Percentiles rank a stretch among this genome's conserved stretches.
phyloP scores from a whole-genome alignment of 2,888 invertebrate genomes.

The Oxytorus armatus region DNA sequence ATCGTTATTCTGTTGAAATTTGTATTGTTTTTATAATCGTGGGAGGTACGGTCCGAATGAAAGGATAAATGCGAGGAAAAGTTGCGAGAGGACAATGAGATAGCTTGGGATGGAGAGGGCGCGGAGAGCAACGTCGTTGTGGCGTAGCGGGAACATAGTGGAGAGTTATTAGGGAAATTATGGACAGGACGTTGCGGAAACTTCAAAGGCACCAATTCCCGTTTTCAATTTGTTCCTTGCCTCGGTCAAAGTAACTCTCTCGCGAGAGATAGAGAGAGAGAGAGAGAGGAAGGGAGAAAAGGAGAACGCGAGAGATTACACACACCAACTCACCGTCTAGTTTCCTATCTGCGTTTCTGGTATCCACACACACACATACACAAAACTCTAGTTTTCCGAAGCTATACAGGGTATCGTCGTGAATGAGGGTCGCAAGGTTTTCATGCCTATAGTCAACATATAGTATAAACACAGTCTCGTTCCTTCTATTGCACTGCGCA shows the following conservation, averaged over 20 bases:
- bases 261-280: background rate
- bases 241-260: constrained; percentile 72
- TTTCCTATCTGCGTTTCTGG: constrained; percentile 17
- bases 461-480: constrained; percentile 22
- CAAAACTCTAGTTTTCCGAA: constrained; percentile 14
- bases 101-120: background rate
- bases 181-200: constrained; percentile 78
- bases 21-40: constrained; percentile 6
- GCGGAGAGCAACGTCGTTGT: background rate
- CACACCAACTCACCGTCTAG: constrained; percentile 33
- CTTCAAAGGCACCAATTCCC: constrained; percentile 83
- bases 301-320: constrained; percentile 3
- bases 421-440: constrained; percentile 52
- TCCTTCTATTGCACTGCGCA: constrained; percentile 37
- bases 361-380: background rate
- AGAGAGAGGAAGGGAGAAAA: constrained; percentile 6
- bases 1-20: background rate
- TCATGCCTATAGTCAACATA: constrained; percentile 47
- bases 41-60: constrained; percentile 6
- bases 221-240: constrained; percentile 80
- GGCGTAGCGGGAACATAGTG: constrained; percentile 19
- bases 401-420: constrained; percentile 38
- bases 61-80: background rate
- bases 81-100: constrained; percentile 10
- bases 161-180: constrained; percentile 81